These are phyloP conservation scores for Silurus meridionalis DNA, from an alignment of 2,113 vertebrate species.

Conservation along the genomic window DNA sequence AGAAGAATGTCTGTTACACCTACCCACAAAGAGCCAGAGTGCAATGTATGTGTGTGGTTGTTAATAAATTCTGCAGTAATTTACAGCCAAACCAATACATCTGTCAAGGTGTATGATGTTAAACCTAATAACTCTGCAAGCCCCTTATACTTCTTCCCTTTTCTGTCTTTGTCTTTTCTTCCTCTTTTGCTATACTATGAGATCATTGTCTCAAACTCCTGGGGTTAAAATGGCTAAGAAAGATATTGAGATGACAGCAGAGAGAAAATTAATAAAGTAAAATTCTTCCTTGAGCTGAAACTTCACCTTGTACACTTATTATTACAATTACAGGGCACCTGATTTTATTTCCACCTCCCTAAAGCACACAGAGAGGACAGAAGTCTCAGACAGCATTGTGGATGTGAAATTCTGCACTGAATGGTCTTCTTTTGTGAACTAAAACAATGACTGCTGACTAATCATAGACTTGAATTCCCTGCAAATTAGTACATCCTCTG, in stretches of 20 bases:
- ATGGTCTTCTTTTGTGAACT: neutral
- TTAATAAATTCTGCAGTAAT: neutral
- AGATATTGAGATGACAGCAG: conserved; percentile 22
- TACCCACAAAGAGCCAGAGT: neutral
- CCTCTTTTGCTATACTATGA: neutral
- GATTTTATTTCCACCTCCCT: conserved; percentile 30
- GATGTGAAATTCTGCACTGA: conserved; percentile 1
- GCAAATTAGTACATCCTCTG: neutral
- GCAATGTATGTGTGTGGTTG: neutral
- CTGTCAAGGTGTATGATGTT: conserved; percentile 5
- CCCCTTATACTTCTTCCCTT: neutral
- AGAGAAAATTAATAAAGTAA: conserved; percentile 40
- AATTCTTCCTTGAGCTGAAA: conserved; percentile 12
- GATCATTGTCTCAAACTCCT: conserved; percentile 35
- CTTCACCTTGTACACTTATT: conserved; percentile 25
- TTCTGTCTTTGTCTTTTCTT: neutral
- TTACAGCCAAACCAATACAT: neutral
- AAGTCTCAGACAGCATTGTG: conserved; percentile 13
- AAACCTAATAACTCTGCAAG: conserved; percentile 17
- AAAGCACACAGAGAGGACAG: conserved; percentile 1
- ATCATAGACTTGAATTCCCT: neutral
- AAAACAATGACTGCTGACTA: neutral
- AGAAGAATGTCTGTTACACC: neutral
- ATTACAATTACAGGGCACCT: conserved; percentile 35
- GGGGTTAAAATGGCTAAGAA: conserved; percentile 28